Evolutionary conservation across 2,113 vertebrate species (phyloP).

Genomic region (Empidonax traillii): DNA sequence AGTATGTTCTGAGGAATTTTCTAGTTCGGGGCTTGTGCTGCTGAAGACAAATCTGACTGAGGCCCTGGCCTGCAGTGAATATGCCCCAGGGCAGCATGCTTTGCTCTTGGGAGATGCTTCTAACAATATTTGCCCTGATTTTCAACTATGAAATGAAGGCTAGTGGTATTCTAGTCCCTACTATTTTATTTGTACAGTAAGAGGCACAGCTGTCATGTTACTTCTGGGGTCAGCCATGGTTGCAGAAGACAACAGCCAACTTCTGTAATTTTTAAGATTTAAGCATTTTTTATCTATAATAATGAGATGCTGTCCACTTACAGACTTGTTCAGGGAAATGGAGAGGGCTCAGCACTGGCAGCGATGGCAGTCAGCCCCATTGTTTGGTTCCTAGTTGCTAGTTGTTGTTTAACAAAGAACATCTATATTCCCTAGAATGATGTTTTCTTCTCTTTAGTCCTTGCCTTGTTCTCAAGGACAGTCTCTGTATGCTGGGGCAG

Average conservation of each 20-base stretch:
- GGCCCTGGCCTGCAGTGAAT: not conserved
- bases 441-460: not conserved
- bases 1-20: not conserved
- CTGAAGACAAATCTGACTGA: not conserved
- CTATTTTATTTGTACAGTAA: not conserved
- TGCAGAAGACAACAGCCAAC: not conserved
- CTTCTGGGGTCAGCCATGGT: not conserved
- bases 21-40: not conserved
- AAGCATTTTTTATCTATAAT: not conserved
- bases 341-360: not conserved
- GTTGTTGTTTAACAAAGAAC: not conserved
- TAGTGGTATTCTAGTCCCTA: not conserved
- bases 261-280: not conserved
- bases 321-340: not conserved
- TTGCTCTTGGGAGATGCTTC: not conserved
- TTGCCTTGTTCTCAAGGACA: not conserved
- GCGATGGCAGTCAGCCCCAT: not conserved
- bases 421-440: not conserved
- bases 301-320: not conserved
- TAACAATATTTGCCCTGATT: not conserved
- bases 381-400: not conserved
- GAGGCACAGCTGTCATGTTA: not conserved
- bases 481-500: not conserved
- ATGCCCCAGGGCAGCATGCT: fast-evolving
- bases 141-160: not conserved